Evolutionary conservation across 2,797 vertebrate genomes (phyloP), one percentile per base, ranked within the genome.

Genomic region (Pterois miles): DNA sequence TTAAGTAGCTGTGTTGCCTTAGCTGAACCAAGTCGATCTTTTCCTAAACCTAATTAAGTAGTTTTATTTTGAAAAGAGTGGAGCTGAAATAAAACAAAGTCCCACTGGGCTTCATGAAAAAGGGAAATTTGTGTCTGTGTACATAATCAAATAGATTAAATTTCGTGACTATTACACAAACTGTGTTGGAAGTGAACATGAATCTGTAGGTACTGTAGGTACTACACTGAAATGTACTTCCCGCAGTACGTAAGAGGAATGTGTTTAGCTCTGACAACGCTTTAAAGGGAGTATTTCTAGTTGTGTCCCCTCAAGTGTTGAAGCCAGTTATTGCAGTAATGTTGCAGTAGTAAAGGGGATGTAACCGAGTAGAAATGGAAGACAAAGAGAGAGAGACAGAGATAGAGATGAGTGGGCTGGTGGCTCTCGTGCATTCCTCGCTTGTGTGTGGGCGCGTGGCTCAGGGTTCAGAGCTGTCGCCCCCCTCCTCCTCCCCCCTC

Each of bases 401-500:
- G 67, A 74, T 22, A 13, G 72, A 46, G 57, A 64, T 66, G 71
- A 80, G 87, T 76, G 81, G 74, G 84, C 69, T 73, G 77, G 22
- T 31, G 71, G 53, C 74, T 89, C 76, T 84, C 76, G 76, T 81
- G 80, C 84, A 64, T 87, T 88, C 81, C 74, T 86, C 64, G 65
- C 33, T 82, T 71, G 82, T 80, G 90, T 78, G 90, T 86, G 86
- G 83, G 91, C 85, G 85, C 82, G 90, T 85, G 91, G 85, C 88
- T 87, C 82, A 11, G 75, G 68, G 88, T 89, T 90, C 88, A 79
- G 89, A 80, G 48, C 81, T 52, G 76, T 84, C 72, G 72, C 13
- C 58, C 71, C 72, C 63, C 74, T 72, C 52, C 59, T 68, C 43
- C 66, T 63, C 13, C 33, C 43, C 27, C 63, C 38, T 50, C 13